Evolutionary conservation across 2,888 invertebrate genomes (phyloP).

Genomic region (Acrobasis suavella): DNA sequence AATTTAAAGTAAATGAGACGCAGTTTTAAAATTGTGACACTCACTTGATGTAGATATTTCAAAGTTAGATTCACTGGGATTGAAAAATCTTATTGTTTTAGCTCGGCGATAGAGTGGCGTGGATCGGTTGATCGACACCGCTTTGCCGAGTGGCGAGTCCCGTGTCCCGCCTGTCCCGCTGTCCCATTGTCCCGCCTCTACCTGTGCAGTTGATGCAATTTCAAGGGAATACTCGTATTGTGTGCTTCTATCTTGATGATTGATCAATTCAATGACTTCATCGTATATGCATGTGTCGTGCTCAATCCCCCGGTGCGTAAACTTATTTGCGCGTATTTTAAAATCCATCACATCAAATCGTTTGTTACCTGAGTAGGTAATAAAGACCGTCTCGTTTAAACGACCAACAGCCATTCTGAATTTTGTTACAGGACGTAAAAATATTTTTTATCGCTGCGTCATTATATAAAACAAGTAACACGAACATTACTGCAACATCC

Average conservation of each 20-base stretch:
- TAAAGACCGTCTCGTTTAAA: background rate
- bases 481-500: slow-evolving; percentile 15
- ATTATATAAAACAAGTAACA: slow-evolving; percentile 14
- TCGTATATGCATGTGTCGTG: no score
- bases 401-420: background rate
- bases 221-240: slow-evolving; percentile 5
- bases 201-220: background rate
- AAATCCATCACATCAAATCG: no score
- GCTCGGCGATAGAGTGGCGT: background rate
- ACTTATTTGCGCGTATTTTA: no score
- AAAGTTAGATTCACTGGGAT: background rate
- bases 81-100: background rate
- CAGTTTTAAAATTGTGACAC: background rate
- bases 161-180: slow-evolving; percentile 1
- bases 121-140: slow-evolving; percentile 13
- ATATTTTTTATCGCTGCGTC: slow-evolving; percentile 5
- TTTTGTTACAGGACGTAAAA: slow-evolving; percentile 2
- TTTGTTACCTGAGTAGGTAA: no score
- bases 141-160: slow-evolving; percentile 53
- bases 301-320: no score
- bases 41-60: background rate
- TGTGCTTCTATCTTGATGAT: slow-evolving; percentile 1
- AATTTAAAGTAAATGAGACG: no score
- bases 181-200: background rate
- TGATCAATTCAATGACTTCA: background rate